phyloP scores from a whole-genome alignment of 2,797 vertebrate genomes.

The Coccyzus lansbergi region DNA sequence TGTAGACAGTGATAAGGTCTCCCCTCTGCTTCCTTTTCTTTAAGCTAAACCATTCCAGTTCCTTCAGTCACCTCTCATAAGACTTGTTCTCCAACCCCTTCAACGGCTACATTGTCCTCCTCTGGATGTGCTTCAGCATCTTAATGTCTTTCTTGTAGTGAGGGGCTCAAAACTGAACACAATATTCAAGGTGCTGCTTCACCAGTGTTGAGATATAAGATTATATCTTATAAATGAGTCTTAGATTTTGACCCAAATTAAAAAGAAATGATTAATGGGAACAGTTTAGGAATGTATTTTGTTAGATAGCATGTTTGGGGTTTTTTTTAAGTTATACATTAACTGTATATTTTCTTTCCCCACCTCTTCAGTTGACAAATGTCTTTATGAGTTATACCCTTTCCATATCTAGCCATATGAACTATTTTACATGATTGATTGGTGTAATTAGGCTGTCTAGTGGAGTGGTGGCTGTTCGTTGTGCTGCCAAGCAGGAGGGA shows the following conservation, averaged over 20 bases:
- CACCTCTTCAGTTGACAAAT: neutral
- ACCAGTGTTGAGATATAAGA: neutral
- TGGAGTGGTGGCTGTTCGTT: neutral
- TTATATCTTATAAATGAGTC: neutral
- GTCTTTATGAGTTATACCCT: conserved; percentile 20
- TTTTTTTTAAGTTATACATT: neutral
- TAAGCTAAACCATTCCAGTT: too few species aligned
- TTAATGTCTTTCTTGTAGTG: too few species aligned
- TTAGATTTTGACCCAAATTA: neutral
- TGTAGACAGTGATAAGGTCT: too few species aligned
- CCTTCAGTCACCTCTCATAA: too few species aligned
- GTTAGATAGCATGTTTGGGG: neutral
- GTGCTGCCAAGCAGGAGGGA: conserved; percentile 10
- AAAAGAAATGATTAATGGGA: neutral
- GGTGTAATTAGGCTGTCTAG: conserved; percentile 44
- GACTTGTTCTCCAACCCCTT: too few species aligned
- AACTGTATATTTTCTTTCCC: neutral
- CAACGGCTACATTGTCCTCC: too few species aligned
- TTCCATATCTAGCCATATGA: neutral
- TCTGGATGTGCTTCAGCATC: too few species aligned
- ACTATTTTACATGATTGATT: conserved; percentile 52
- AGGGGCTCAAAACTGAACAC: too few species aligned
- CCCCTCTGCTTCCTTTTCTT: too few species aligned
- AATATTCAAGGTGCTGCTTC: too few species aligned
- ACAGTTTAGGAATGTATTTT: neutral